Percentiles rank a stretch among this genome's conserved stretches.
Evolutionary conservation across 2,888 invertebrate species (phyloP).

Genomic region (Poecilus cupreus): DNA sequence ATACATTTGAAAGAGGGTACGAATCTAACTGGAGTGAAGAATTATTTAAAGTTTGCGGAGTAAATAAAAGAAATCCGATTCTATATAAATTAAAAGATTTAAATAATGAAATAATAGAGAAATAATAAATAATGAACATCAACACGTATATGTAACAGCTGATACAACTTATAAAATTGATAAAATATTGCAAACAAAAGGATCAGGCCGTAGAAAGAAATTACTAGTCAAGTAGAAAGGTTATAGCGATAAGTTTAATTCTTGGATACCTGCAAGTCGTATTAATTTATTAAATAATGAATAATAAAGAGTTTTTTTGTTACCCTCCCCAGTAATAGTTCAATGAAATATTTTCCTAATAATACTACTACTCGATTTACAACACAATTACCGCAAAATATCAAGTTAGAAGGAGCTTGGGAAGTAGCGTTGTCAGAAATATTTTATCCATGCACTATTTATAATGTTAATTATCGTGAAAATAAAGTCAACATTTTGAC

Average conservation of each 20-base stretch:
- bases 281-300: neutral
- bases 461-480: too few relatives aligned
- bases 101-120: too few relatives aligned
- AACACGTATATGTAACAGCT: too few relatives aligned
- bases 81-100: neutral
- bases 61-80: neutral
- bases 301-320: too few relatives aligned
- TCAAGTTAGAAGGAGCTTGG: neutral
- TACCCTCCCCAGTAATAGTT: too few relatives aligned
- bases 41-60: conserved; percentile 7
- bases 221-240: conserved; percentile 33
- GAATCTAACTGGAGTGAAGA: conserved; percentile 24
- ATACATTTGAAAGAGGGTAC: too few relatives aligned
- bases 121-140: too few relatives aligned
- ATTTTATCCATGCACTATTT: too few relatives aligned
- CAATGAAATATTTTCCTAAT: too few relatives aligned
- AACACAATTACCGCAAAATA: neutral
- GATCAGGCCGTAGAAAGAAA: conserved; percentile 3
- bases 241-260: conserved; percentile 33
- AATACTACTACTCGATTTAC: too few relatives aligned
- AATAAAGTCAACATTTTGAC: too few relatives aligned
- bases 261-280: neutral
- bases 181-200: neutral
- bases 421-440: too few relatives aligned
- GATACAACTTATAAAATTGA: conserved; percentile 11